Evolutionary conservation across 2,113 vertebrate genomes (phyloP).

Genomic region (Accipiter virgatus): DNA sequence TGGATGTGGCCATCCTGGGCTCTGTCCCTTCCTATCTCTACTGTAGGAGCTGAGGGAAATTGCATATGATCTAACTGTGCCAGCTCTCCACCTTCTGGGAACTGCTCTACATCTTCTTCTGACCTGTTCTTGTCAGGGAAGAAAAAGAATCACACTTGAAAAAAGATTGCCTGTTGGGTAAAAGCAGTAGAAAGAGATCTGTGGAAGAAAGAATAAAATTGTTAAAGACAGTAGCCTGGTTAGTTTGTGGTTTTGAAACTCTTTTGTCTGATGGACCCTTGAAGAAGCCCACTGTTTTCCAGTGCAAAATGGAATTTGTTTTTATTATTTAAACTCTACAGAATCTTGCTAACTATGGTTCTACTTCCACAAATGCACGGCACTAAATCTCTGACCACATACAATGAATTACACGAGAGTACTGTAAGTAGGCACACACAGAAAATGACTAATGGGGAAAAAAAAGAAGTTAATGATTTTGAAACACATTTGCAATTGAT

Average conservation of each 20-base stretch:
- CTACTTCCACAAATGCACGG: not conserved
- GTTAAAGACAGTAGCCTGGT: not conserved
- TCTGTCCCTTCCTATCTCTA: not conserved
- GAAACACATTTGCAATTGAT: not conserved
- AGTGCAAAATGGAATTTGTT: not conserved
- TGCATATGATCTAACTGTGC: rapidly evolving
- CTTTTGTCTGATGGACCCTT: not conserved
- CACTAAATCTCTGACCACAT: not conserved
- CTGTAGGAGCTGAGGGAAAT: not conserved
- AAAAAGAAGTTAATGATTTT: not conserved
- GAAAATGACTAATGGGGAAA: not conserved
- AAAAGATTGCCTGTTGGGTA: not conserved
- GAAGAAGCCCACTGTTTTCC: not conserved
- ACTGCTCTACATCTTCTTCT: not conserved
- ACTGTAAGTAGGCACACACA: not conserved
- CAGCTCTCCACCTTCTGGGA: not conserved
- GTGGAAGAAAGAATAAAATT: not conserved
- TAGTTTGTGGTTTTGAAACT: not conserved
- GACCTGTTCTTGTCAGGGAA: not conserved
- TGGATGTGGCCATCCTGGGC: rapidly evolving
- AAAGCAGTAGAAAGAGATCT: not conserved
- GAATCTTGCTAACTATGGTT: not conserved
- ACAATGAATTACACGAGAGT: not conserved
- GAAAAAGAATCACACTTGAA: not conserved
- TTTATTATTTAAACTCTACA: not conserved